phyloP scores from a whole-genome alignment of 2,113 vertebrate species.

The Cryptotis parvus region DNA sequence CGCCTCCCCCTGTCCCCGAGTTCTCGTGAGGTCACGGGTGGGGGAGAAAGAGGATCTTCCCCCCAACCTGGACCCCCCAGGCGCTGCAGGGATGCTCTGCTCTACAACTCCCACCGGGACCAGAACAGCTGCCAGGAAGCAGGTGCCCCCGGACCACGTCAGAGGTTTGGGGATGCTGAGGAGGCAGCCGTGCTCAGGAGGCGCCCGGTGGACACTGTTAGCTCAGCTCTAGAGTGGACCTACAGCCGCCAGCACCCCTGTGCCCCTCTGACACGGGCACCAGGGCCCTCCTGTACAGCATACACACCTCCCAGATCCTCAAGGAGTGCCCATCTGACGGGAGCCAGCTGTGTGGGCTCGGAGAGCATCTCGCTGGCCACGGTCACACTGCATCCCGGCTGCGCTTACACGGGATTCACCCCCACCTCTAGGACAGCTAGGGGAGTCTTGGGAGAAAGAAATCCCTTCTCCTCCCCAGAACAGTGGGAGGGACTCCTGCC shows the following conservation, averaged over 20 bases:
- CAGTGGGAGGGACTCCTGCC: background rate
- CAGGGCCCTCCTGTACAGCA: background rate
- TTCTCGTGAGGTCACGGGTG: background rate
- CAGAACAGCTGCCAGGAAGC: background rate
- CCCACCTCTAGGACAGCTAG: background rate
- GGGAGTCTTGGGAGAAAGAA: background rate
- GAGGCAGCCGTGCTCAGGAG: background rate
- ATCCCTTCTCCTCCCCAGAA: background rate
- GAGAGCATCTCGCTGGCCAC: background rate
- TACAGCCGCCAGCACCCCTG: background rate
- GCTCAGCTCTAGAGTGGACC: background rate
- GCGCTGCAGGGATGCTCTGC: background rate
- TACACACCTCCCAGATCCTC: background rate
- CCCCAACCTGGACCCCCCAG: background rate
- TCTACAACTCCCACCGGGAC: background rate
- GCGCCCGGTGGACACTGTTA: background rate
- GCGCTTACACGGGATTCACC: background rate
- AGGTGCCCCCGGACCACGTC: background rate
- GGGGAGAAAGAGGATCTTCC: background rate
- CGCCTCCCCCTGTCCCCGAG: background rate
- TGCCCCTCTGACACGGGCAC: background rate
- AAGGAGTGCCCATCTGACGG: background rate
- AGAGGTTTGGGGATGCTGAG: background rate
- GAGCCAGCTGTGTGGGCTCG: background rate
- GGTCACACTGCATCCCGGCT: background rate